A percentile compares a stretch with the other conserved stretches of the same genome.
These are phyloP conservation scores for Actinia tenebrosa DNA, from an alignment of 64 coral and sea anemone species.

Conservation along the genomic window DNA sequence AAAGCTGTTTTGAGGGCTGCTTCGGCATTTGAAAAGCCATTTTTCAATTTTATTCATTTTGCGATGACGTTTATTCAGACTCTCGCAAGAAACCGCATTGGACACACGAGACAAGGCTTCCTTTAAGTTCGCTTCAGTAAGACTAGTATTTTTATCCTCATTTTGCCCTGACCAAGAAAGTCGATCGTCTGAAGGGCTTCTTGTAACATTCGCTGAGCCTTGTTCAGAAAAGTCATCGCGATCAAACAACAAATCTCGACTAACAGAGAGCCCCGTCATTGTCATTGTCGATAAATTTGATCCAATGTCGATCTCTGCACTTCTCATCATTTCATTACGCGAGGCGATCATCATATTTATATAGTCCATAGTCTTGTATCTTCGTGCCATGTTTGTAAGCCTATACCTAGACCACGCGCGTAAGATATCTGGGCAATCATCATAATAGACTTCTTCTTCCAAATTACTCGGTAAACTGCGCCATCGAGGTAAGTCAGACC, in stretches of 20 bases:
- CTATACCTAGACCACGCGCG: slow-evolving; percentile 90
- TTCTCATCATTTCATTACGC: slow-evolving; percentile 30
- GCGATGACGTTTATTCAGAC: slow-evolving; percentile 57
- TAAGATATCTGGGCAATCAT: slow-evolving; percentile 86
- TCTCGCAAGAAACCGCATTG: slow-evolving; percentile 49
- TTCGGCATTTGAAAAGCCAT: slow-evolving; percentile 74
- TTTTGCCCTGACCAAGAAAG: slow-evolving; percentile 54
- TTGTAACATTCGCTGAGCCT: slow-evolving; percentile 71
- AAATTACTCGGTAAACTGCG: slow-evolving; percentile 80
- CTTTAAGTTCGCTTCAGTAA: slow-evolving; percentile 76
- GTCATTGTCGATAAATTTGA: slow-evolving; percentile 50
- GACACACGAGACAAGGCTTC: slow-evolving; percentile 55
- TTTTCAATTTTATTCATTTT: slow-evolving; percentile 72
- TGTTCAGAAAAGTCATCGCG: slow-evolving; percentile 46
- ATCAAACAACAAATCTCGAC: slow-evolving; percentile 70
- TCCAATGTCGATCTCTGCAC: slow-evolving; percentile 33
- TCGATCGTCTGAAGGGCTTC: slow-evolving; percentile 79
- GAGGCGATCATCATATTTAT: slow-evolving; percentile 90
- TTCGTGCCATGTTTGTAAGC: slow-evolving; percentile 79
- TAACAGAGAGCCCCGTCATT: slow-evolving; percentile 63
- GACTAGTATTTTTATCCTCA: slow-evolving; percentile 25
- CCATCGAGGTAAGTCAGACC: slow-evolving; percentile 63
- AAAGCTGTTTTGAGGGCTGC: slow-evolving; percentile 3
- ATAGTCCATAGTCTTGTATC: slow-evolving; percentile 97
- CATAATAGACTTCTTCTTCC: slow-evolving; percentile 84